Evolutionary conservation across 2,888 invertebrate genomes (phyloP).

Genomic region (Megamerina dolium): DNA sequence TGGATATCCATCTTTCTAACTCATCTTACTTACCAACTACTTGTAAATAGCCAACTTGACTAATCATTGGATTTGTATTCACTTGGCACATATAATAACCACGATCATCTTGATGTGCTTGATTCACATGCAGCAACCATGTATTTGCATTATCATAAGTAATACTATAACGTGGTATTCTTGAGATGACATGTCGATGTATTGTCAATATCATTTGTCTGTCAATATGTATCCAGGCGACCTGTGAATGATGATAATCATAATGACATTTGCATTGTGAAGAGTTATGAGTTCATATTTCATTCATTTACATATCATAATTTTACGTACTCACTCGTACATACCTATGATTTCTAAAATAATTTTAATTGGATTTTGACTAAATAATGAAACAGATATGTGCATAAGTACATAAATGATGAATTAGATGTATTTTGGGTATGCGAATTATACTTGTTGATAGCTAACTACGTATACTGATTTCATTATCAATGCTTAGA

Average conservation of each 20-base stretch:
- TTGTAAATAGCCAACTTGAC: slow-evolving; percentile 87
- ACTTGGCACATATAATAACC: slow-evolving; percentile 63
- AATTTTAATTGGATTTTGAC: too few relatives aligned
- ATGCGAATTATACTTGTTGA: too few relatives aligned
- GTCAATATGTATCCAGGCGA: slow-evolving; percentile 93
- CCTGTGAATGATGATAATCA: slow-evolving; percentile 52
- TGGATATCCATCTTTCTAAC: too few relatives aligned
- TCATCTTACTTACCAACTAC: slow-evolving; percentile 85
- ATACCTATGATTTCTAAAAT: too few relatives aligned
- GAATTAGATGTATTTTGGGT: too few relatives aligned
- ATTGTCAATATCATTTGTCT: slow-evolving; percentile 90
- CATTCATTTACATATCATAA: too few relatives aligned
- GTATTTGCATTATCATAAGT: slow-evolving; percentile 89
- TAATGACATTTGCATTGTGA: not conserved
- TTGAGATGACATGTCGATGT: slow-evolving; percentile 84
- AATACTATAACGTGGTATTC: slow-evolving; percentile 85
- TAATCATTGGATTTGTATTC: slow-evolving; percentile 92
- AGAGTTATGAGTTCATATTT: too few relatives aligned
- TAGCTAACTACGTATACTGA: too few relatives aligned
- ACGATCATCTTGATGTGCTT: slow-evolving; percentile 85
- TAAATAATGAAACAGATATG: too few relatives aligned
- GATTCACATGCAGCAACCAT: slow-evolving; percentile 84
- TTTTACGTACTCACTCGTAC: too few relatives aligned
- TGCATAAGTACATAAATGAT: too few relatives aligned
- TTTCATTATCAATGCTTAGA: too few relatives aligned